Evolutionary conservation across 2,888 invertebrate genomes (phyloP).

Genomic region (Papilio protenor): DNA sequence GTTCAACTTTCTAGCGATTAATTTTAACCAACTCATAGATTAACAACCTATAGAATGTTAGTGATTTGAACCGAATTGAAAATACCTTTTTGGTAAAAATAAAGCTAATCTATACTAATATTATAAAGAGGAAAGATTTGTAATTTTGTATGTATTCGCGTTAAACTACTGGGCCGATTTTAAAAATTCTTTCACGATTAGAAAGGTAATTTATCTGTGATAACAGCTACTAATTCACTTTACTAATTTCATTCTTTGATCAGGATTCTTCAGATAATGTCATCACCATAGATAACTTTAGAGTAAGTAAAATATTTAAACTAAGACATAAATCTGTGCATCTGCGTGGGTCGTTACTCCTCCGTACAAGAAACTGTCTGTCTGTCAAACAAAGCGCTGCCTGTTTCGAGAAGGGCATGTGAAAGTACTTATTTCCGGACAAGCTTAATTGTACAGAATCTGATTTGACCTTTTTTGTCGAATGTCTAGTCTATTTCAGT

Average conservation of each 20-base stretch:
- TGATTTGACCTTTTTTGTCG: not conserved
- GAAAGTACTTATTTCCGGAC: constrained; percentile 40
- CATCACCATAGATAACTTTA: not conserved
- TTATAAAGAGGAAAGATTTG: too few relatives aligned
- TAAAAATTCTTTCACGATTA: too few relatives aligned
- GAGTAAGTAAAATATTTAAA: not conserved
- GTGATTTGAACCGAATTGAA: too few relatives aligned
- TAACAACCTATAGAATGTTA: not conserved
- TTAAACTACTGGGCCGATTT: too few relatives aligned
- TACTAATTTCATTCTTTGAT: too few relatives aligned
- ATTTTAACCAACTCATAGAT: not conserved
- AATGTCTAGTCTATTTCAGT: not conserved
- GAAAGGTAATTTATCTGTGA: too few relatives aligned
- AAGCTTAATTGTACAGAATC: not conserved
- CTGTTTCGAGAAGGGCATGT: constrained; percentile 29
- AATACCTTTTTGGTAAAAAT: too few relatives aligned
- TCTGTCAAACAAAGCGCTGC: constrained; percentile 30
- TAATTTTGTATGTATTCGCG: too few relatives aligned
- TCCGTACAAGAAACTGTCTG: constrained; percentile 28
- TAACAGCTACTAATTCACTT: too few relatives aligned
- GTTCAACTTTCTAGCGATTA: not conserved
- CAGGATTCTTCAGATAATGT: not conserved
- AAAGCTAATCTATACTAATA: too few relatives aligned
- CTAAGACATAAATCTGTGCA: constrained; percentile 23
- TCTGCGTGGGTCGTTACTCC: constrained; percentile 26